A percentile compares a stretch with the other conserved stretches of the same genome.
Evolutionary conservation across 2,888 invertebrate genomes (phyloP).

Genomic region (Trimorus sp.): DNA sequence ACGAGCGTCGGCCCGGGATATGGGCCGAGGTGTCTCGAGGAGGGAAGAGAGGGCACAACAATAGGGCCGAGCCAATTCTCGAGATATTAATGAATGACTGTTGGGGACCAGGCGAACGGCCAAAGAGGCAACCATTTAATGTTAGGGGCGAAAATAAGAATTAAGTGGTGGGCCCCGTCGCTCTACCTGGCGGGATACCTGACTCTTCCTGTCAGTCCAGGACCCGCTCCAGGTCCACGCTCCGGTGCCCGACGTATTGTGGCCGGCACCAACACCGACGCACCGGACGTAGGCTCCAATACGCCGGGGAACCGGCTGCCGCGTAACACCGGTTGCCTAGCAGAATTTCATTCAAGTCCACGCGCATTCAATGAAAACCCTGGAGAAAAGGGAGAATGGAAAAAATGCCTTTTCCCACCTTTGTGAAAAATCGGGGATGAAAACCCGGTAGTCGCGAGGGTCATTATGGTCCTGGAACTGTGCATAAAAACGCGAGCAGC

Average conservation of each 20-base stretch:
- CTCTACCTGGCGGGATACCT: slow-evolving; percentile 65
- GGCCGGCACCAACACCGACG: slow-evolving; percentile 39
- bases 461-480: slow-evolving; percentile 10
- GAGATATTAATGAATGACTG: slow-evolving; percentile 68
- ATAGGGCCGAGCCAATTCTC: slow-evolving; percentile 62
- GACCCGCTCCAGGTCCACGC: slow-evolving; percentile 37
- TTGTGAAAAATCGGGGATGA: slow-evolving; percentile 59
- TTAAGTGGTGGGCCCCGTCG: slow-evolving; percentile 62
- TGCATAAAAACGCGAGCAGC: too few species aligned
- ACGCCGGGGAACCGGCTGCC: slow-evolving; percentile 52
- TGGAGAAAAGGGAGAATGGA: slow-evolving; percentile 22
- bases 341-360: slow-evolving; percentile 64
- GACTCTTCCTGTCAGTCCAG: slow-evolving; percentile 61
- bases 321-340: slow-evolving; percentile 65
- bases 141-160: slow-evolving; percentile 69
- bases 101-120: slow-evolving; percentile 52
- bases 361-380: slow-evolving; percentile 52
- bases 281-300: slow-evolving; percentile 49
- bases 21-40: slow-evolving; percentile 22
- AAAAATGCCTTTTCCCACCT: slow-evolving; percentile 64
- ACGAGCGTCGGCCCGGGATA: slow-evolving; percentile 2
- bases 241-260: slow-evolving; percentile 56
- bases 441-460: slow-evolving; percentile 50
- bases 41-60: slow-evolving; percentile 40
- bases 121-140: slow-evolving; percentile 67